phyloP scores from a whole-genome alignment of 2,797 vertebrate species.

The Prionace glauca region DNA sequence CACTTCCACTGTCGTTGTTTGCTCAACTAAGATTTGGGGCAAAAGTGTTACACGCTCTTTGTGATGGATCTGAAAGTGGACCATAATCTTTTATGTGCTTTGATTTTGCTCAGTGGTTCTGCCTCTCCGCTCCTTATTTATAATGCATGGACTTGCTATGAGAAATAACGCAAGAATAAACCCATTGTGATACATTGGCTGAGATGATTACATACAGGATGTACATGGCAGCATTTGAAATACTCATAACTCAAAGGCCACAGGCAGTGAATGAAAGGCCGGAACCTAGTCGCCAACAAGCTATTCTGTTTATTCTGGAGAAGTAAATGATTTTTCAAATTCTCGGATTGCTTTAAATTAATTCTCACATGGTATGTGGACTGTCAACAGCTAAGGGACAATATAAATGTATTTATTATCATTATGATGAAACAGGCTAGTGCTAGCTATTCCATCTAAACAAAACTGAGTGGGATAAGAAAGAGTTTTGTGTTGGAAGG shows the following conservation, averaged over 20 bases:
- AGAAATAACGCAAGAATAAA: background rate
- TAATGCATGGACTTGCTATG: background rate
- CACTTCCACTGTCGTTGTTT: background rate
- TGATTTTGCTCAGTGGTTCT: background rate
- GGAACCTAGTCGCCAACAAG: background rate
- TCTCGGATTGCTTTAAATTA: background rate
- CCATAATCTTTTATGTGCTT: background rate
- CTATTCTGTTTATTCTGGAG: constrained; percentile 29
- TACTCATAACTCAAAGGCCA: constrained; percentile 30
- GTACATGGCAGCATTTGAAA: constrained; percentile 17
- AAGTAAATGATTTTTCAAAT: constrained; percentile 36
- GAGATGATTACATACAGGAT: constrained; percentile 26
- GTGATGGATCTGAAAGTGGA: background rate
- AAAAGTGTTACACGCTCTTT: background rate
- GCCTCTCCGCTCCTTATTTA: background rate
- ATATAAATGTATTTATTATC: constrained; percentile 33
- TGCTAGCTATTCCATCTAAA: background rate
- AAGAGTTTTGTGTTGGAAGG: background rate
- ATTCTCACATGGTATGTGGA: constrained; percentile 19
- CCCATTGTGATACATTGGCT: constrained; percentile 11
- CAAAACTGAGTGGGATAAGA: background rate
- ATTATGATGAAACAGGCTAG: constrained; percentile 24
- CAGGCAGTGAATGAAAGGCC: constrained; percentile 26
- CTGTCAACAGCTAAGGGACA: constrained; percentile 34
- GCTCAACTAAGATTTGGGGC: background rate